Evolutionary conservation across 2,113 vertebrate species (phyloP).

Genomic region (Phyllopteryx taeniolatus): DNA sequence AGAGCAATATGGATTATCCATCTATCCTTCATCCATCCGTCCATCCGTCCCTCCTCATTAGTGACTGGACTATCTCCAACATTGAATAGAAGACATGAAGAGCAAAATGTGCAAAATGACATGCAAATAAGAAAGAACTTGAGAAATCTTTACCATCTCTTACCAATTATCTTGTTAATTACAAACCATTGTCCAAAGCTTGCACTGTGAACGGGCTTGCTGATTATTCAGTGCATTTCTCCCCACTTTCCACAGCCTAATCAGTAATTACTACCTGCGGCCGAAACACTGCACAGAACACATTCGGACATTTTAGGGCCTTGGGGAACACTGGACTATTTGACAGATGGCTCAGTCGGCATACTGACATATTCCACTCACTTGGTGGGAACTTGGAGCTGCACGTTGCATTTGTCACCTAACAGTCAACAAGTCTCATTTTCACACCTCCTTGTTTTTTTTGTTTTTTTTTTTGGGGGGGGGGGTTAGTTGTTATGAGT

Average conservation of each 20-base stretch:
- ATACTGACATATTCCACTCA: slow-evolving; percentile 5
- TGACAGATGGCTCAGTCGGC: slow-evolving; percentile 19
- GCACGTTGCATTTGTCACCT: background rate
- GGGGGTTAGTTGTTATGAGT: background rate
- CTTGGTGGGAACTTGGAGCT: slow-evolving; percentile 9
- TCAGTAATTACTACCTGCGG: slow-evolving; percentile 83
- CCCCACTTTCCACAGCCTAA: slow-evolving; percentile 73
- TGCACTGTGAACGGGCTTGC: slow-evolving; percentile 70
- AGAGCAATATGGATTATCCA: slow-evolving; percentile 19
- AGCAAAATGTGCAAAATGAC: slow-evolving; percentile 54
- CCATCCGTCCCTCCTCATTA: slow-evolving; percentile 47
- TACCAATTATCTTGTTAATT: slow-evolving; percentile 81
- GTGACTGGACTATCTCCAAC: slow-evolving; percentile 44
- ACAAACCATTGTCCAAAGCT: slow-evolving; percentile 76
- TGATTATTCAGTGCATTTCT: slow-evolving; percentile 77
- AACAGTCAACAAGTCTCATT: slow-evolving; percentile 5
- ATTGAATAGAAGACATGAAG: slow-evolving; percentile 57
- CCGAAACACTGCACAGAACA: slow-evolving; percentile 55
- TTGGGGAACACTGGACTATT: slow-evolving; percentile 32
- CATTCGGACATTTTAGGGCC: slow-evolving; percentile 57
- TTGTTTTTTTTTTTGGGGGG: background rate
- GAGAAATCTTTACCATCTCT: slow-evolving; percentile 75
- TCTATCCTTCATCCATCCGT: too few relatives aligned
- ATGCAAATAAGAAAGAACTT: slow-evolving; percentile 70
- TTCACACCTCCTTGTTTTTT: slow-evolving; percentile 8